Percentiles rank a stretch among this genome's conserved stretches.
These are phyloP conservation scores for Laticauda laticaudata DNA, from an alignment of 2,113 vertebrate species.

Conservation along the genomic window DNA sequence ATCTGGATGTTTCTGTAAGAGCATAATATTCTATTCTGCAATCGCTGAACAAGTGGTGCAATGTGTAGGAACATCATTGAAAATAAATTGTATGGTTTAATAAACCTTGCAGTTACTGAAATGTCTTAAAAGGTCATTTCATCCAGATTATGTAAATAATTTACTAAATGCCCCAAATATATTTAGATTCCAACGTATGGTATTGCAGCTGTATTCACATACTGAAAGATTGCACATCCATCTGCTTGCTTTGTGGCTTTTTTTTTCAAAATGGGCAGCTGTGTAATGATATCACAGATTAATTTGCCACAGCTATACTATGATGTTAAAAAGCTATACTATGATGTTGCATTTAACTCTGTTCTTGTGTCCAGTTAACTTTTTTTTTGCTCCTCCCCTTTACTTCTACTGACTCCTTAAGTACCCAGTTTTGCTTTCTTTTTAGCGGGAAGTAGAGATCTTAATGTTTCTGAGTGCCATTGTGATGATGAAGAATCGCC, in stretches of 20 bases:
- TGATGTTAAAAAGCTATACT: neutral
- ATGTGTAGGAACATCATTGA: neutral
- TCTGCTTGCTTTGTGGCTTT: neutral
- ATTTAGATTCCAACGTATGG: neutral
- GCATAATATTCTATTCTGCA: neutral
- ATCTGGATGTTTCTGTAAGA: neutral
- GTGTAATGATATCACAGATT: neutral
- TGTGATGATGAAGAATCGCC: constrained; percentile 99
- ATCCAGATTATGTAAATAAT: neutral
- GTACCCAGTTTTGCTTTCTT: constrained; percentile 2
- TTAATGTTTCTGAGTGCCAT: constrained; percentile 97
- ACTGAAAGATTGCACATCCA: neutral
- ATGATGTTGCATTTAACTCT: neutral
- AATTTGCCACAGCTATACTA: neutral
- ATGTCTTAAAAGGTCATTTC: neutral
- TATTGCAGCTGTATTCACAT: no score
- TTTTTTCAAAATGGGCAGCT: neutral
- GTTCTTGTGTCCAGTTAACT: neutral
- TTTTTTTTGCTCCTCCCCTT: neutral
- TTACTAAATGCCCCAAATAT: neutral
- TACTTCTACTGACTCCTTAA: neutral
- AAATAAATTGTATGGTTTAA: neutral
- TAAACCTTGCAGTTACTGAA: neutral
- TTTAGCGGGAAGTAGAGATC: constrained; percentile 92
- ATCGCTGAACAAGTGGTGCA: neutral